These are phyloP conservation scores for Nylanderia fulva DNA, from an alignment of 1,140 invertebrate genomes.

Conservation along the genomic window DNA sequence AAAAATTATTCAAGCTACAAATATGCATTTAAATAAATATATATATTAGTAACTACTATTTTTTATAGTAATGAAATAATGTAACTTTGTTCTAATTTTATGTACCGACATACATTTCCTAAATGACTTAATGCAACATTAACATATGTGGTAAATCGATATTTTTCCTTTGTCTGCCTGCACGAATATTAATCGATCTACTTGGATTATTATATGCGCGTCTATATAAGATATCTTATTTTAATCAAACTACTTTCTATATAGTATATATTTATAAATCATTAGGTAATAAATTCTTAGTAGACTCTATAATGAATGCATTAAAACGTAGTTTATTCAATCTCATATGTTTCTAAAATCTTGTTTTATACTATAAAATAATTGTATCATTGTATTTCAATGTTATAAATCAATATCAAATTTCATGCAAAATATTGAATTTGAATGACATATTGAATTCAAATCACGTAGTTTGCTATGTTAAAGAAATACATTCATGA, in stretches of 20 bases:
- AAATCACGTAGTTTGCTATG: neutral
- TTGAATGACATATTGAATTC: neutral
- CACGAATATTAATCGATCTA: constrained; percentile 49
- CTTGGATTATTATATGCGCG: neutral
- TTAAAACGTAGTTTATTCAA: neutral
- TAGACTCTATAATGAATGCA: neutral
- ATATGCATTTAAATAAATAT: constrained; percentile 2
- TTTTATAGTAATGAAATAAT: neutral
- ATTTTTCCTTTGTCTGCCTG: constrained; percentile 25
- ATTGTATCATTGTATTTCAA: neutral
- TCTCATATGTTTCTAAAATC: neutral
- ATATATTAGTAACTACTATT: too few species aligned
- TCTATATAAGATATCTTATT: neutral
- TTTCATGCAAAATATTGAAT: neutral
- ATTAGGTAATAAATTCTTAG: neutral
- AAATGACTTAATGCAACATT: constrained; percentile 17
- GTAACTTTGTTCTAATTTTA: constrained; percentile 10
- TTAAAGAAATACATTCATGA: neutral
- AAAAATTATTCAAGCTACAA: neutral
- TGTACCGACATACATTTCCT: constrained; percentile 12
- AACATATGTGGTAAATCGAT: constrained; percentile 29
- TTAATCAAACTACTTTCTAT: neutral
- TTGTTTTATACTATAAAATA: too few species aligned
- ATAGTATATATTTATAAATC: neutral
- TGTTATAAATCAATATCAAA: neutral